Evolutionary conservation across 2,888 invertebrate species (phyloP).

Genomic region (Lasioglossum lativentre): DNA sequence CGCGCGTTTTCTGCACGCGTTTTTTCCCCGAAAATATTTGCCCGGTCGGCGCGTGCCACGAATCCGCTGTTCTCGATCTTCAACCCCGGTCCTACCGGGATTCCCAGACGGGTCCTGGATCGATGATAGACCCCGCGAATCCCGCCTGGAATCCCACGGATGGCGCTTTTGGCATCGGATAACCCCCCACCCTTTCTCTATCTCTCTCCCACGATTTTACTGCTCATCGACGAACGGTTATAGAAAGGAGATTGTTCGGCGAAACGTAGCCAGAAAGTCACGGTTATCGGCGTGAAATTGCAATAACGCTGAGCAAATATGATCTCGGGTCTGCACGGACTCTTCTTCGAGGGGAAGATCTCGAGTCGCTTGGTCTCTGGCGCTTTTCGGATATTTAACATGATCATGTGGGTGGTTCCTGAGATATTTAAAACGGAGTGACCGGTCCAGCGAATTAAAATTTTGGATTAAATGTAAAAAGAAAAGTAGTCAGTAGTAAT

Average conservation of each 20-base stretch:
- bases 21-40: slow-evolving; percentile 37
- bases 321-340: background rate
- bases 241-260: slow-evolving; percentile 3
- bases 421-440: background rate
- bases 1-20: background rate
- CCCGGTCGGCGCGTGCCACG: slow-evolving; percentile 31
- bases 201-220: background rate
- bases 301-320: background rate
- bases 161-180: slow-evolving; percentile 19
- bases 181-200: background rate
- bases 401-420: background rate
- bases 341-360: background rate
- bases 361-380: background rate
- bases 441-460: background rate
- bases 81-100: slow-evolving; percentile 16
- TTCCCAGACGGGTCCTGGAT: slow-evolving; percentile 48
- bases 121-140: slow-evolving; percentile 41
- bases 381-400: background rate
- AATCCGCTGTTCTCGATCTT: slow-evolving; percentile 39
- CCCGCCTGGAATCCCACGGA: slow-evolving; percentile 44
- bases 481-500: too few species aligned
- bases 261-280: background rate
- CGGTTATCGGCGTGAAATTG: slow-evolving; percentile 1
- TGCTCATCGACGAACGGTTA: background rate
- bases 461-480: too few species aligned